Conservation (phyloP, 2,888 invertebrate genomes). For the Koerneria pararmatus region DNA sequence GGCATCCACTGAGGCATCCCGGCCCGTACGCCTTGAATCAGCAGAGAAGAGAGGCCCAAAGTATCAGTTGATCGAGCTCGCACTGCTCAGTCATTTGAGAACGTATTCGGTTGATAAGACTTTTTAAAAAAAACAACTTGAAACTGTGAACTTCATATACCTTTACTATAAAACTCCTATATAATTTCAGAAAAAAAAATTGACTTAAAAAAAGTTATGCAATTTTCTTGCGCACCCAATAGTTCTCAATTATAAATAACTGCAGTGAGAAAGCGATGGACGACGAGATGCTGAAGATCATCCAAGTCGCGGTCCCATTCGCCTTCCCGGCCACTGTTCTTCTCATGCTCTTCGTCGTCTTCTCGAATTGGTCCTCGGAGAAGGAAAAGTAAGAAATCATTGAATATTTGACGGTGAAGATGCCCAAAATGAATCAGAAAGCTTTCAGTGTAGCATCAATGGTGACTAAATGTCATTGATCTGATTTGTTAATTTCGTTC, state of each 20-base stretch:
- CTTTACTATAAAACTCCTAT: too few relatives aligned
- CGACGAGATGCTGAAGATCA: constrained; percentile 57
- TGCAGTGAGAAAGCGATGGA: constrained; percentile 59
- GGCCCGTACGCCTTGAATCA: too few relatives aligned
- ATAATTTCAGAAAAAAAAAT: too few relatives aligned
- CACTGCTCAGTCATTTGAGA: too few relatives aligned
- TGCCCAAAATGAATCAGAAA: background rate
- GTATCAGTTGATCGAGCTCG: too few relatives aligned
- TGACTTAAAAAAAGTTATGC: too few relatives aligned
- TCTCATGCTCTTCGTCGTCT: constrained; percentile 54
- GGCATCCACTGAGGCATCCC: too few relatives aligned
- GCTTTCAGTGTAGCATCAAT: background rate
- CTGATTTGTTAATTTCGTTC: background rate
- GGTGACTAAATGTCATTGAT: background rate
- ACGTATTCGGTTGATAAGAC: too few relatives aligned
- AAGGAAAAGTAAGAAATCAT: constrained; percentile 34
- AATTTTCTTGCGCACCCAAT: background rate
- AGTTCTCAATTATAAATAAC: too few relatives aligned
- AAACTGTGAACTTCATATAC: too few relatives aligned
- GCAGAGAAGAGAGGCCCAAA: too few relatives aligned
- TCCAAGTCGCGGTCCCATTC: constrained; percentile 55
- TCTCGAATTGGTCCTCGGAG: constrained; percentile 49
- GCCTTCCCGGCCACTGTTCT: constrained; percentile 54
- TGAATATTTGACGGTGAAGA: background rate
- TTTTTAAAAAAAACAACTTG: too few relatives aligned